A percentile compares a stretch with the other conserved stretches of the same genome.
Evolutionary conservation across 2,888 invertebrate species (phyloP).

Genomic region (Rotaria sp.): DNA sequence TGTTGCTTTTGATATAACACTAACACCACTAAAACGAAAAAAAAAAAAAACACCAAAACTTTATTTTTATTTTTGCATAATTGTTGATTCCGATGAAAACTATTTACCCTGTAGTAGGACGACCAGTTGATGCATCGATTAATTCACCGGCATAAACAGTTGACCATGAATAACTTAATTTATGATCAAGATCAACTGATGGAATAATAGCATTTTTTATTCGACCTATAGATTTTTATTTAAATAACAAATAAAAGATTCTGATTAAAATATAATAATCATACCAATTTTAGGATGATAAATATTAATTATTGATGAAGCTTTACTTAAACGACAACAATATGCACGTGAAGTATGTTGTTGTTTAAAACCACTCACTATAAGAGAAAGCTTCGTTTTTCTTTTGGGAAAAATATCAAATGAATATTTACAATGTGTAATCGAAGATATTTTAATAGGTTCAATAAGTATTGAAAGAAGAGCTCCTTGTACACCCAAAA

Average conservation of each 20-base stretch:
- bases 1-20: conserved; percentile 13
- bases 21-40: neutral
- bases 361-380: conserved; percentile 23
- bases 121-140: neutral
- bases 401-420: neutral
- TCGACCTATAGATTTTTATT: neutral
- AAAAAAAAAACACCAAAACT: neutral
- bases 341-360: conserved; percentile 2
- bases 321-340: conserved; percentile 1
- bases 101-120: neutral
- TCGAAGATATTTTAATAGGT: conserved; percentile 8
- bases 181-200: neutral
- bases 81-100: neutral
- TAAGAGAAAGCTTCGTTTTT: neutral
- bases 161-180: conserved; percentile 11
- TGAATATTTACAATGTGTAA: neutral
- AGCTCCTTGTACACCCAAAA: conserved; percentile 74
- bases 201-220: neutral
- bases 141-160: neutral
- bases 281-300: conserved; percentile 12
- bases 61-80: too few species aligned
- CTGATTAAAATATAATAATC: neutral
- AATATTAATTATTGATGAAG: neutral
- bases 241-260: neutral
- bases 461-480: conserved; percentile 58